Evolutionary conservation across 1,140 invertebrate species (phyloP).

Genomic region (Neodiprion virginianus): DNA sequence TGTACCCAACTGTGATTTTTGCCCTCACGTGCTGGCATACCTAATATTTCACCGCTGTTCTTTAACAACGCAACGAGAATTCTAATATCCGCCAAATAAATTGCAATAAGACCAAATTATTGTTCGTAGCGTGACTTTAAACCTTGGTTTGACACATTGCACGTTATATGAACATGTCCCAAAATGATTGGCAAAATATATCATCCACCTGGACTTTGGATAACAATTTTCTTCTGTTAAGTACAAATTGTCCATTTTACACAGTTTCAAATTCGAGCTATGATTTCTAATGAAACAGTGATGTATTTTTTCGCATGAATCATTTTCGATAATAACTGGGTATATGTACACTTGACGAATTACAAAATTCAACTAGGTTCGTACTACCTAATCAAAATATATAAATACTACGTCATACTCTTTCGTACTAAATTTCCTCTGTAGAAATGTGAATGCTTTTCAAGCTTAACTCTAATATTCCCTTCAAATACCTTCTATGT

Average conservation of each 20-base stretch:
- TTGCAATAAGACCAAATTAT: neutral
- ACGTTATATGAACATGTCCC: neutral
- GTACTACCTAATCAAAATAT: neutral
- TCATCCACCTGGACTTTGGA: neutral
- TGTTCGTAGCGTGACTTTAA: neutral
- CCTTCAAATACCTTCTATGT: neutral
- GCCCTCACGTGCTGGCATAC: neutral
- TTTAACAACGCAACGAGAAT: neutral
- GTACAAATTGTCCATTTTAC: no score
- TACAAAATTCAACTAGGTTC: conserved; percentile 1
- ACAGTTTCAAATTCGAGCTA: neutral
- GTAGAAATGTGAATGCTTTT: neutral
- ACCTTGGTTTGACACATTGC: neutral
- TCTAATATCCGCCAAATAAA: neutral
- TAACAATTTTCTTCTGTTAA: neutral
- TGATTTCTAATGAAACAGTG: neutral
- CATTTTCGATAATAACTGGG: neutral
- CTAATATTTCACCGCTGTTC: neutral
- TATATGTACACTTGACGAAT: conserved; percentile 7
- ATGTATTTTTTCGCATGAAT: neutral
- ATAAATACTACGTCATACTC: neutral
- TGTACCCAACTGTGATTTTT: neutral
- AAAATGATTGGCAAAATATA: neutral
- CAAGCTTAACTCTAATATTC: neutral
- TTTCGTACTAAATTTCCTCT: neutral